phyloP scores from a whole-genome alignment of 2,797 vertebrate species.

The Anguilla obscura region DNA sequence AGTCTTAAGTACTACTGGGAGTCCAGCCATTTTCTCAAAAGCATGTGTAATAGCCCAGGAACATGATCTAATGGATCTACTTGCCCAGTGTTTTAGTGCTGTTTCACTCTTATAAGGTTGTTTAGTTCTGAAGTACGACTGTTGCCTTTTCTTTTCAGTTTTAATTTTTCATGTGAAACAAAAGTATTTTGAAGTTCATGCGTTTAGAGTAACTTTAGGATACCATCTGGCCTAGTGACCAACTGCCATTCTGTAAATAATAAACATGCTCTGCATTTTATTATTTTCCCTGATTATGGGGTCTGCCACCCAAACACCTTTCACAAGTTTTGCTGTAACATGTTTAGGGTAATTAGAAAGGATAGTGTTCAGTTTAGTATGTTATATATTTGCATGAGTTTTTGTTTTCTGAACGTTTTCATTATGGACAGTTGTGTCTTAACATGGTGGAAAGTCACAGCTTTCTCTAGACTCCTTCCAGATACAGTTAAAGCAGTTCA shows the following conservation, averaged over 20 bases:
- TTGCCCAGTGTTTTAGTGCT: slow-evolving; percentile 28
- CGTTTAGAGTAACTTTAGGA: neutral
- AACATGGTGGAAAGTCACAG: neutral
- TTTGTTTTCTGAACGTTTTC: neutral
- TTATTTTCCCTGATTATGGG: too few species aligned
- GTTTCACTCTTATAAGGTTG: slow-evolving; percentile 1
- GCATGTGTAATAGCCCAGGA: slow-evolving; percentile 51
- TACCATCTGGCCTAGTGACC: neutral
- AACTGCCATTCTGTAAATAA: neutral
- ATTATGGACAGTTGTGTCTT: neutral
- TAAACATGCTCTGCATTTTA: neutral
- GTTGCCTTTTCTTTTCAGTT: neutral
- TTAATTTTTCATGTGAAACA: neutral
- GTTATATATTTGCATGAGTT: neutral
- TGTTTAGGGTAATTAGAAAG: too few species aligned
- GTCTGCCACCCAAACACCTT: too few species aligned
- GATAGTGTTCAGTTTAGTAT: neutral
- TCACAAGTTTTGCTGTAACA: too few species aligned
- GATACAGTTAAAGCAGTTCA: neutral
- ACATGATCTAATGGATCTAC: slow-evolving; percentile 52
- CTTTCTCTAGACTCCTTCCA: neutral
- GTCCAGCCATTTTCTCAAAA: slow-evolving; percentile 68
- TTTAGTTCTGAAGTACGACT: neutral
- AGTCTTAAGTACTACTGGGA: slow-evolving; percentile 69
- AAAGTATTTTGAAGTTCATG: neutral